Percentiles rank a stretch among this genome's conserved stretches.
These are phyloP conservation scores for Isurus oxyrinchus DNA, from an alignment of 2,113 vertebrate genomes.

Conservation along the genomic window DNA sequence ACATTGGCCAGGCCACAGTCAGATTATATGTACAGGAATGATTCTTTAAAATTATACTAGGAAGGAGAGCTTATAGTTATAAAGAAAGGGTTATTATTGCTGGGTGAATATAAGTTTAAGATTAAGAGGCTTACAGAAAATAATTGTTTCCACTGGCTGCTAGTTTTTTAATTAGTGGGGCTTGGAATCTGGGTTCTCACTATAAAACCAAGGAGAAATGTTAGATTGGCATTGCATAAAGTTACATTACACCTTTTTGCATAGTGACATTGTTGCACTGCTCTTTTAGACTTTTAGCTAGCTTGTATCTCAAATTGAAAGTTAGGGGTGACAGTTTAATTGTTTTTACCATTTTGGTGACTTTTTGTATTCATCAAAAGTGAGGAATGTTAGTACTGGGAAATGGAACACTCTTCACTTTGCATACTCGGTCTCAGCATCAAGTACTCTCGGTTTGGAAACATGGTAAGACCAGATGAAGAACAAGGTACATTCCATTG, in stretches of 20 bases:
- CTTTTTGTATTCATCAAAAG: background rate
- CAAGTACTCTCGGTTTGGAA: background rate
- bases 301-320: background rate
- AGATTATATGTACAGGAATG: background rate
- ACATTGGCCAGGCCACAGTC: background rate
- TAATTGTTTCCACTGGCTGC: background rate
- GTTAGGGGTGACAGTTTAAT: background rate
- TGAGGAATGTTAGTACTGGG: background rate
- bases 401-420: background rate
- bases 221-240: background rate
- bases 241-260: background rate
- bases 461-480: background rate
- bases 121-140: background rate
- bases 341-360: background rate
- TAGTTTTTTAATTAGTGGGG: background rate
- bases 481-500: background rate
- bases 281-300: background rate
- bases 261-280: too few species aligned
- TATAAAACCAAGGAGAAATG: background rate
- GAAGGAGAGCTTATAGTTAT: background rate
- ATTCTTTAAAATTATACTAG: background rate
- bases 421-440: background rate
- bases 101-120: background rate
- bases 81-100: background rate
- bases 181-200: background rate